These are phyloP conservation scores for Epinotia bilunana DNA, from an alignment of 2,888 invertebrate species.

Conservation along the genomic window DNA sequence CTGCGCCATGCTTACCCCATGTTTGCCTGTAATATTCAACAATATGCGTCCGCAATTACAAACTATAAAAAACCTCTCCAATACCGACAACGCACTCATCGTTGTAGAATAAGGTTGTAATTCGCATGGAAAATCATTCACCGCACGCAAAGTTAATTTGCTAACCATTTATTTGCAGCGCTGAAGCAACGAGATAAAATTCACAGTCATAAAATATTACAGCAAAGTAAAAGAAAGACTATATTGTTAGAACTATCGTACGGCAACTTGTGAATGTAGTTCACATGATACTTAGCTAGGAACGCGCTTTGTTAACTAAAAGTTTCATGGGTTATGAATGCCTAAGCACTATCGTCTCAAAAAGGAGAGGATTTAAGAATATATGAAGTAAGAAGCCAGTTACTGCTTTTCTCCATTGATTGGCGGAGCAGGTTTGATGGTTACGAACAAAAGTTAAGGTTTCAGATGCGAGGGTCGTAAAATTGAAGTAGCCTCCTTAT, in stretches of 20 bases:
- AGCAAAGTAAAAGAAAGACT: constrained; percentile 62
- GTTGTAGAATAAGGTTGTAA: constrained; percentile 58
- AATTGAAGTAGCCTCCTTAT: constrained; percentile 24
- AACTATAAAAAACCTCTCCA: constrained; percentile 53
- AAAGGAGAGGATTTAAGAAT: background rate
- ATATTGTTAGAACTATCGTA: constrained; percentile 68
- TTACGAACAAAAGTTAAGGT: constrained; percentile 29
- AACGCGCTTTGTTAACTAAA: constrained; percentile 54
- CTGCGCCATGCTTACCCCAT: constrained; percentile 67
- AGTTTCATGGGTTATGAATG: constrained; percentile 31
- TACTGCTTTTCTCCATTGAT: constrained; percentile 11
- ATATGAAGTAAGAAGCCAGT: background rate
- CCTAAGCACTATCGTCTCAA: background rate
- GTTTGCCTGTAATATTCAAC: constrained; percentile 71
- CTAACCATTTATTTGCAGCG: constrained; percentile 69
- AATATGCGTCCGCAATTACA: constrained; percentile 60
- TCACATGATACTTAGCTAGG: constrained; percentile 60
- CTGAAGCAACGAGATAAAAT: constrained; percentile 73
- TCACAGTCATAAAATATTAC: constrained; percentile 71
- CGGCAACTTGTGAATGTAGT: constrained; percentile 54
- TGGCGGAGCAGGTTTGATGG: constrained; percentile 28
- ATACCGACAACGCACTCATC: constrained; percentile 49
- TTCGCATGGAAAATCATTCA: constrained; percentile 54
- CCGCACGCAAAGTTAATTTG: constrained; percentile 64
- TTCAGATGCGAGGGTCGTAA: constrained; percentile 34